phyloP scores from a whole-genome alignment of 2,113 vertebrate genomes.

The Carollia perspicillata region DNA sequence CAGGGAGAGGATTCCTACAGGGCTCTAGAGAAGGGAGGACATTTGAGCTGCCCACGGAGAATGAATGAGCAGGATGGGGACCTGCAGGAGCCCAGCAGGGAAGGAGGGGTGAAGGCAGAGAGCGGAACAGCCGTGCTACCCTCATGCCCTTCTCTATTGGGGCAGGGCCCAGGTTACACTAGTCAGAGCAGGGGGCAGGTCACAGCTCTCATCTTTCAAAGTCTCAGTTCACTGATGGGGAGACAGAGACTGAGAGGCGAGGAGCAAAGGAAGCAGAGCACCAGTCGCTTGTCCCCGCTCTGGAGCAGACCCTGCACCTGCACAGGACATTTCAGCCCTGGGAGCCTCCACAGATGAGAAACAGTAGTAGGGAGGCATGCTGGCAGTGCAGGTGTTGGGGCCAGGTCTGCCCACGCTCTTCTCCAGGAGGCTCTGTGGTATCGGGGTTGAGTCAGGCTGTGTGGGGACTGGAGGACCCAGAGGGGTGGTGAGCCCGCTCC shows the following conservation, averaged over 20 bases:
- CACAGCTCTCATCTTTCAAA: not conserved
- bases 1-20: not conserved
- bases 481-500: not conserved
- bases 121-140: too few relatives aligned
- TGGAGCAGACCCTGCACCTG: not conserved
- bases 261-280: not conserved
- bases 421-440: not conserved
- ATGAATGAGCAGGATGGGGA: not conserved
- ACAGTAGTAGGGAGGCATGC: not conserved
- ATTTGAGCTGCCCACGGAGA: not conserved
- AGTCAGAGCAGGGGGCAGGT: not conserved
- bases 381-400: too few relatives aligned
- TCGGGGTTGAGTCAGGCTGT: not conserved
- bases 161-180: not conserved
- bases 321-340: not conserved
- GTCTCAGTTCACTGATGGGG: not conserved
- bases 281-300: not conserved
- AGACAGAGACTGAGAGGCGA: not conserved
- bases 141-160: not conserved
- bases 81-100: not conserved
- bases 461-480: not conserved
- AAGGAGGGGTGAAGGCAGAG: not conserved
- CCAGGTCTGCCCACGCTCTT: not conserved
- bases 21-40: not conserved
- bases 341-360: not conserved